Evolutionary conservation across 2,888 invertebrate genomes (phyloP).

Genomic region (Eurytoma californica): DNA sequence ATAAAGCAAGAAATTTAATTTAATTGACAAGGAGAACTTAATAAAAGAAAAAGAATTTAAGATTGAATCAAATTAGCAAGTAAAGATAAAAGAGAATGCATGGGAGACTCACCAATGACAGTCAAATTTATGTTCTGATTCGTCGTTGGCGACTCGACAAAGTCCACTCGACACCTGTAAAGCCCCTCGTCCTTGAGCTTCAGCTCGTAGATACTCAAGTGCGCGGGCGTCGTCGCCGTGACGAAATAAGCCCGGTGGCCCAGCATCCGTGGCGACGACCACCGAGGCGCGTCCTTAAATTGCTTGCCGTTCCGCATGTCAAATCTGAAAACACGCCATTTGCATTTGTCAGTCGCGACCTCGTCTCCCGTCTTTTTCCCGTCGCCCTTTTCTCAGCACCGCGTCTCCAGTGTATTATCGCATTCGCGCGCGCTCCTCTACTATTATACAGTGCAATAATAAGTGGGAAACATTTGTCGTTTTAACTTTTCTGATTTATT

Average conservation of each 20-base stretch:
- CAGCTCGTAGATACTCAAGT: conserved; percentile 76
- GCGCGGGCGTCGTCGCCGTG: conserved; percentile 77
- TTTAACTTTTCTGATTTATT: too few relatives aligned
- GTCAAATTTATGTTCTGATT: conserved; percentile 77
- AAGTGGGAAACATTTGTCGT: too few relatives aligned
- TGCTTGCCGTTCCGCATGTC: conserved; percentile 78
- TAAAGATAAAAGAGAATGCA: too few relatives aligned
- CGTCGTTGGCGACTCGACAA: conserved; percentile 77
- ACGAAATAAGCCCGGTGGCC: conserved; percentile 79
- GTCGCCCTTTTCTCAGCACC: too few relatives aligned
- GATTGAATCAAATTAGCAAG: too few relatives aligned
- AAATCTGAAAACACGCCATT: conserved; percentile 74
- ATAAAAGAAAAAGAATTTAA: too few relatives aligned
- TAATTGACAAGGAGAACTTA: too few relatives aligned
- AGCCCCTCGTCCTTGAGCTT: conserved; percentile 75
- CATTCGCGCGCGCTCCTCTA: too few relatives aligned
- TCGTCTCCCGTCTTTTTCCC: not conserved
- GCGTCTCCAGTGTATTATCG: too few relatives aligned
- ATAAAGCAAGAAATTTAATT: too few relatives aligned
- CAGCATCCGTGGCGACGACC: conserved; percentile 79
- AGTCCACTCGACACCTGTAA: conserved; percentile 77
- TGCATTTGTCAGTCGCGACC: conserved; percentile 25
- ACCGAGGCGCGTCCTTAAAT: conserved; percentile 77
- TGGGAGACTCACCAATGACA: conserved; percentile 75
- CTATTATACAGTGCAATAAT: too few relatives aligned